A percentile compares a stretch with the other conserved stretches of the same genome.
These are phyloP conservation scores for Tragelaphus oryx DNA, from an alignment of 2,797 vertebrate genomes.

Conservation along the genomic window DNA sequence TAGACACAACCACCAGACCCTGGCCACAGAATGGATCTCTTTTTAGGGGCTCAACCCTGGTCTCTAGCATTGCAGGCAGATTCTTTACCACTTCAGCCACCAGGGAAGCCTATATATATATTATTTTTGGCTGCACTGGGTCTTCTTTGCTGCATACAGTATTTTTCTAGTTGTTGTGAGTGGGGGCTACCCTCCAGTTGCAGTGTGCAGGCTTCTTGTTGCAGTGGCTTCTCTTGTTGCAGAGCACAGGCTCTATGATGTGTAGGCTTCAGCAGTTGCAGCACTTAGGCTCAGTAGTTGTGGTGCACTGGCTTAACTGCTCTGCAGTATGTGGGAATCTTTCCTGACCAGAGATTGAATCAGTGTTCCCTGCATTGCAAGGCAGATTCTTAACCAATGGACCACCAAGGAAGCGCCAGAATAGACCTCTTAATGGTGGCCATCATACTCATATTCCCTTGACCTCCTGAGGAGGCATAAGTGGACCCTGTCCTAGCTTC, in stretches of 20 bases:
- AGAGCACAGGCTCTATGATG: background rate
- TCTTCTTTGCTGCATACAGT: background rate
- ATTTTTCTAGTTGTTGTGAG: background rate
- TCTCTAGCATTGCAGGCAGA: background rate
- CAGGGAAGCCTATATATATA: background rate
- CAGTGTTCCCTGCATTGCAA: background rate
- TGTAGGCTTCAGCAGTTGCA: background rate
- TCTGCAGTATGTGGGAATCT: background rate
- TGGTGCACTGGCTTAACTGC: background rate
- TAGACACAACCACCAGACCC: background rate
- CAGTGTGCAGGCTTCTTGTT: background rate
- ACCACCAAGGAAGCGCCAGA: background rate
- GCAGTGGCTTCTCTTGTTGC: background rate
- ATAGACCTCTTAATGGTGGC: background rate
- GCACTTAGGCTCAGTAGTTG: background rate
- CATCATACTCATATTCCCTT: background rate
- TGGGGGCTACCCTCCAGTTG: background rate
- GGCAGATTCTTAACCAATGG: background rate
- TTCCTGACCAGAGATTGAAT: background rate
- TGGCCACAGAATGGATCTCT: background rate
- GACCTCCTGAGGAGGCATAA: background rate
- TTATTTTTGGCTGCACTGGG: background rate
- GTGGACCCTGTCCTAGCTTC: background rate
- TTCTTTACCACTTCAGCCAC: background rate
- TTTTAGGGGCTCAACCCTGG: background rate